Evolutionary conservation across 2,797 vertebrate species (phyloP).

Genomic region (Prunella strophiata): DNA sequence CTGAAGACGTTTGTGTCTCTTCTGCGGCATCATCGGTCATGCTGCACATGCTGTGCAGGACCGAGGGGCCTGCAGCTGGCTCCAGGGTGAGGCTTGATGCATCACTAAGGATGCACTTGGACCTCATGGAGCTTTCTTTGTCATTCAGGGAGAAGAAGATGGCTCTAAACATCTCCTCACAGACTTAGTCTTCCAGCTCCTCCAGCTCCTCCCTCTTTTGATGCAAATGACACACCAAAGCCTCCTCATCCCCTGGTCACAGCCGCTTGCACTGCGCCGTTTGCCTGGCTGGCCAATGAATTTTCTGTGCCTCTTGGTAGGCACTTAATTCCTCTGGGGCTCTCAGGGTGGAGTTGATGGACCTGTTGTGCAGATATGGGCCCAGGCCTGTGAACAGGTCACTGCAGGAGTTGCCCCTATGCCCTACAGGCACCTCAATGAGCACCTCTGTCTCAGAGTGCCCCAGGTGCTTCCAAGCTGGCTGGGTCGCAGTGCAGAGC

Average conservation of each 20-base stretch:
- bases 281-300: accelerated
- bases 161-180: neutral
- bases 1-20: too few relatives aligned
- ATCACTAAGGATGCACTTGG: neutral
- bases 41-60: too few relatives aligned
- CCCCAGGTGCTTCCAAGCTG: accelerated
- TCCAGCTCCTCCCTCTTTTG: neutral
- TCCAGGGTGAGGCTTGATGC: neutral
- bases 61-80: neutral
- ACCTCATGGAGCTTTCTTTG: neutral
- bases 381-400: neutral
- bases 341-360: neutral
- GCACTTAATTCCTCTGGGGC: neutral
- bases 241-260: neutral
- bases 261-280: neutral
- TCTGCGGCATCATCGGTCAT: too few relatives aligned
- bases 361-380: too few relatives aligned
- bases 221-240: neutral
- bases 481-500: accelerated
- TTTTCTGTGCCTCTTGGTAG: accelerated
- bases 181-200: neutral
- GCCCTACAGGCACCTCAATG: too few relatives aligned
- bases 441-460: neutral
- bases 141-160: neutral
- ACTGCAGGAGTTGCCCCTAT: accelerated